Percentiles rank a stretch among this genome's conserved stretches.
phyloP scores from a whole-genome alignment of 2,113 vertebrate genomes.

The Octodon degus region DNA sequence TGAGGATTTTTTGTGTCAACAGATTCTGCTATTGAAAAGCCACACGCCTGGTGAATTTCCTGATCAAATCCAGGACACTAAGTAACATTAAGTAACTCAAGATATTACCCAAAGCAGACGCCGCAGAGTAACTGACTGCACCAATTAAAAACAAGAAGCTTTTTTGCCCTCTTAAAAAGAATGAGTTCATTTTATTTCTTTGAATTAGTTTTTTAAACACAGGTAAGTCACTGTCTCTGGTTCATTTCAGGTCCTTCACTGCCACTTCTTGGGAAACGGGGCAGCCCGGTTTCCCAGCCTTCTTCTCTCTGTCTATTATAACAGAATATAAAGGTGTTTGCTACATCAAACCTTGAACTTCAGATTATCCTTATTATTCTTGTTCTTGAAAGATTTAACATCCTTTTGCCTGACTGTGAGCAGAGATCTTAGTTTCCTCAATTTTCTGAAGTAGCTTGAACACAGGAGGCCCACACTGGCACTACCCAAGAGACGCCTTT shows the following conservation, averaged over 20 bases:
- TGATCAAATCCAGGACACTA: constrained; percentile 82
- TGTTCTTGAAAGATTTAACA: neutral
- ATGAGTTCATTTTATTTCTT: neutral
- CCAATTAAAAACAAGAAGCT: constrained; percentile 60
- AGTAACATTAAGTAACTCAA: constrained; percentile 65
- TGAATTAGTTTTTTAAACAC: neutral
- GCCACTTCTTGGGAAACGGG: neutral
- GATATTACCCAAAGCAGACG: constrained; percentile 60
- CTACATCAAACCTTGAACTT: neutral
- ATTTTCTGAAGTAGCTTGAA: neutral
- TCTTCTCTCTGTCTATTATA: neutral
- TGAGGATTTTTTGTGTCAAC: constrained; percentile 77
- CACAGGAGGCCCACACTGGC: neutral
- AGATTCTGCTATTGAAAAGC: constrained; percentile 65
- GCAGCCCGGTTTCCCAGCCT: neutral
- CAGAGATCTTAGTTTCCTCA: neutral
- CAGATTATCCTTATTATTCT: neutral
- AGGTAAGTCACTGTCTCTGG: neutral
- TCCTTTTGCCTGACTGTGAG: neutral
- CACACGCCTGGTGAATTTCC: constrained; percentile 69
- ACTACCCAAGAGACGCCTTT: neutral
- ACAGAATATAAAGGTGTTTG: neutral
- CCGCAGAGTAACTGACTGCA: constrained; percentile 44
- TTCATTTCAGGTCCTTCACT: neutral
- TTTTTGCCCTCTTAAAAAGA: neutral